Base-by-base conservation (phyloP, 37 sponge, comb jelly and placozoan species). In the Ephydatia muelleri region DNA sequence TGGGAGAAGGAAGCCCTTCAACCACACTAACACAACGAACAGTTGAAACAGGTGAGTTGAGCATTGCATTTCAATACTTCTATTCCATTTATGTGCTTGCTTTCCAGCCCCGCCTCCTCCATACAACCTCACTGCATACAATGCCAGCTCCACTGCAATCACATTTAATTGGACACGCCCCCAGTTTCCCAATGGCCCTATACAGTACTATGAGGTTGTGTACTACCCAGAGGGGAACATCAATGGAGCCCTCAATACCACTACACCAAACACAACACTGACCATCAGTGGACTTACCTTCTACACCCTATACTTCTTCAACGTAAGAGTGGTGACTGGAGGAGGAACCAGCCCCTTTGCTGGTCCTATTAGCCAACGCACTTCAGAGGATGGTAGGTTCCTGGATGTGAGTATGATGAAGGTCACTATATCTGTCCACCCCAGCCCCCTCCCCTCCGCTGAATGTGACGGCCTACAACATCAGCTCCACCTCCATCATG, bases 401-500 rank as follows among this genome's bases (percentile, higher is more conserved):
- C 16, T n/a, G n/a, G n/a, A 14, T 57, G 47, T 19, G 57, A 57
- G 57, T 57, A 14, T 57, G 57, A 13, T 16, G 1, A 19, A 14
- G 1, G 16, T 57, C 47, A 57, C 16, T 57, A 14, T 57, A 6
- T 11, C 30, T 38, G n/a, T 35, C 28, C 35, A 33, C 65, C 69
- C 67, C 31, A 86, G 87, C 87, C 73, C 87, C 87, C 71, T 49
- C 78, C 23, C 29, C 28, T 27, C 87, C 87, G 11, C 27, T 79
- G 39, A 82, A 82, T 38, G 48, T 86, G 13, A 68, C 66, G 19
- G 72, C 75, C 0, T 27, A 14, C 1, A 27, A 38, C 9, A 40
- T 67, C 27, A 80, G 70, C 6, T 11, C 79, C 16, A 70, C 68
- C 31, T 76, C 19, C 23, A 26, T 91, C 39, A n/a, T 43, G 47